Percentiles rank a stretch among this genome's conserved stretches.
phyloP scores from a whole-genome alignment of 1,140 invertebrate genomes.

The Solenopsis fugax region DNA sequence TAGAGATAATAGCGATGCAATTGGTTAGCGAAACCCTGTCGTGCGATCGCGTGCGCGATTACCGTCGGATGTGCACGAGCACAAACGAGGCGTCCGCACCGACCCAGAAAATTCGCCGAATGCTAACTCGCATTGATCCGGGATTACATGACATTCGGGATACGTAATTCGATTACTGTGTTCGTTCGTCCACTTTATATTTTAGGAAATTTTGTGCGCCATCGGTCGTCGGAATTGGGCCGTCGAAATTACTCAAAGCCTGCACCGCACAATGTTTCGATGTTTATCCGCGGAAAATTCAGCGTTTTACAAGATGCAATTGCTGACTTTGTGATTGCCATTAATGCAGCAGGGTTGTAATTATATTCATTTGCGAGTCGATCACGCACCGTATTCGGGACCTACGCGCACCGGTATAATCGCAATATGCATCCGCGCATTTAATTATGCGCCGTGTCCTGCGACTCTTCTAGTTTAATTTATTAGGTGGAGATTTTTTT shows the following conservation, averaged over 20 bases:
- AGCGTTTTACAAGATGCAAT: conserved; percentile 28
- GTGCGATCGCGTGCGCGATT: conserved; percentile 39
- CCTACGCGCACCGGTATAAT: conserved; percentile 21
- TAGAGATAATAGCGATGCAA: conserved; percentile 58
- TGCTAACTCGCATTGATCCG: conserved; percentile 9
- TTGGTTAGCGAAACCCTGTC: conserved; percentile 44
- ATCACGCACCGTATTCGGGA: neutral
- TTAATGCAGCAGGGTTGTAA: conserved; percentile 37
- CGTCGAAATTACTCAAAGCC: conserved; percentile 1
- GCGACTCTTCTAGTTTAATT: neutral
- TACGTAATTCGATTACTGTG: conserved; percentile 34
- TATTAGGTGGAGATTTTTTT: neutral
- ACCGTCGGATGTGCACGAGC: neutral
- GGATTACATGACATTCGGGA: neutral
- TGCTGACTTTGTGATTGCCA: conserved; percentile 41
- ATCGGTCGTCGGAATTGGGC: neutral
- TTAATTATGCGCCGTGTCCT: neutral
- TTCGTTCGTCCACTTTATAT: conserved; percentile 14
- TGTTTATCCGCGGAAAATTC: conserved; percentile 24
- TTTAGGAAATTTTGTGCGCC: conserved; percentile 10
- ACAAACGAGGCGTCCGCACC: conserved; percentile 25
- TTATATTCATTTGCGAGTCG: conserved; percentile 45
- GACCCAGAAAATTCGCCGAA: conserved; percentile 50
- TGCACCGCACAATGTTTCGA: neutral
- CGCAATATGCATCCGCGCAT: conserved; percentile 19